Percentiles rank a stretch among this genome's conserved stretches.
These are phyloP conservation scores for Zoanthus sociatus DNA, from an alignment of 92 coral and sea anemone species.

Conservation along the genomic window DNA sequence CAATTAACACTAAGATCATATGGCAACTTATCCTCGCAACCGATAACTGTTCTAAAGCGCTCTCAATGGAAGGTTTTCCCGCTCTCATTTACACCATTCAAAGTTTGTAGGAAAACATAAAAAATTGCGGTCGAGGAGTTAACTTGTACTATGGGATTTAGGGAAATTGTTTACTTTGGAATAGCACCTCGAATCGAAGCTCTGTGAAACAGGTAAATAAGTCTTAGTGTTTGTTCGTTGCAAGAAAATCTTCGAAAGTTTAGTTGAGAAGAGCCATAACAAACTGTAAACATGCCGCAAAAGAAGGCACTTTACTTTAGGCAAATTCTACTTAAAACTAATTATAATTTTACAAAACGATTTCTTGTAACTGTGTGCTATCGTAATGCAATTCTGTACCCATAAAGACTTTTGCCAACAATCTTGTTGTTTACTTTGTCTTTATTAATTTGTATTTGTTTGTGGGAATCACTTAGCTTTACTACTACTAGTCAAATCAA, in stretches of 20 bases:
- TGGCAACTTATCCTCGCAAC: background rate
- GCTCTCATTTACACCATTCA: background rate
- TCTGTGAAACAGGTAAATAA: background rate
- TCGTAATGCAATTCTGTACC: background rate
- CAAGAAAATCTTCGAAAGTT: background rate
- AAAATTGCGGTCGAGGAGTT: background rate
- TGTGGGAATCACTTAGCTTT: background rate
- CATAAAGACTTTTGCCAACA: background rate
- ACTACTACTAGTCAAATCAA: background rate
- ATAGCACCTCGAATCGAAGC: background rate
- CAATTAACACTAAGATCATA: slow-evolving; percentile 38
- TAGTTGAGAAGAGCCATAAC: background rate
- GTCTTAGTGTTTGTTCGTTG: background rate
- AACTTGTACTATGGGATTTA: background rate
- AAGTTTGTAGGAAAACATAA: background rate
- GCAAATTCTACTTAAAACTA: background rate
- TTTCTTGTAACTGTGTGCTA: background rate
- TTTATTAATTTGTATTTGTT: background rate
- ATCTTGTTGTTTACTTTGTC: background rate
- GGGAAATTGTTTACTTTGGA: slow-evolving; percentile 16
- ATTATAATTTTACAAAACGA: background rate
- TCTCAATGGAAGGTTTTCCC: background rate
- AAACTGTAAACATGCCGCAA: background rate
- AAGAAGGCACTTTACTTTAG: background rate
- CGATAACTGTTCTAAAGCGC: background rate